Evolutionary conservation across 2,888 invertebrate species (phyloP).

Genomic region (Choristoneura rosaceana): DNA sequence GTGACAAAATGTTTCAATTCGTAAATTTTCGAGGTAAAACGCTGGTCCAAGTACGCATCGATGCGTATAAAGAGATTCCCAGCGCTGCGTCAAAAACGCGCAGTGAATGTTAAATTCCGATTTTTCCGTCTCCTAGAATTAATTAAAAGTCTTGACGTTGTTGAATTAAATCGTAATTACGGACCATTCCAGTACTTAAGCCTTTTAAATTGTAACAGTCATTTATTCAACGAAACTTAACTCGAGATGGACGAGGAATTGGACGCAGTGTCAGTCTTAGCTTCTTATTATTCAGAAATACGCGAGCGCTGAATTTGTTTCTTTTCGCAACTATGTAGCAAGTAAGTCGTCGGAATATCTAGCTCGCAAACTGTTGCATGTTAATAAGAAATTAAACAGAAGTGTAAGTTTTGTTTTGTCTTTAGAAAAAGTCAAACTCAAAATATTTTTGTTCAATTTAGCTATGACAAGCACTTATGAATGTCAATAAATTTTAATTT

Average conservation of each 20-base stretch:
- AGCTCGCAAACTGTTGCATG: background rate
- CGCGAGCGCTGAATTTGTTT: background rate
- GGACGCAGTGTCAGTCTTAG: slow-evolving; percentile 15
- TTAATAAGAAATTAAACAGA: background rate
- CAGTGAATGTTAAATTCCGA: slow-evolving; percentile 6
- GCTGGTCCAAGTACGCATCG: no score
- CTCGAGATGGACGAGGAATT: slow-evolving; percentile 15
- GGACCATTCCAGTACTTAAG: slow-evolving; percentile 20
- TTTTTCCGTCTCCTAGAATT: slow-evolving; percentile 25
- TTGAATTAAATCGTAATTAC: slow-evolving; percentile 36
- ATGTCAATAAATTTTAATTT: no score
- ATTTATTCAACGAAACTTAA: slow-evolving; percentile 38
- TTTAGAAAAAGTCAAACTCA: no score
- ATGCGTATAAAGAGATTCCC: background rate
- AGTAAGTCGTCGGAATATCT: background rate
- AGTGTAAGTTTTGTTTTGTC: no score
- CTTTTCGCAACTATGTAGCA: background rate
- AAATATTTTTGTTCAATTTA: no score
- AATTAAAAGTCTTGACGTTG: slow-evolving; percentile 37
- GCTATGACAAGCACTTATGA: no score
- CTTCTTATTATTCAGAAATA: background rate
- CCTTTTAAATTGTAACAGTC: slow-evolving; percentile 33
- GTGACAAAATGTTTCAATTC: no score
- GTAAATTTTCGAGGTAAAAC: no score
- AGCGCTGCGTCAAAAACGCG: slow-evolving; percentile 4